These are phyloP conservation scores for Papilio elwesi DNA, from an alignment of 2,888 invertebrate genomes.

Conservation along the genomic window DNA sequence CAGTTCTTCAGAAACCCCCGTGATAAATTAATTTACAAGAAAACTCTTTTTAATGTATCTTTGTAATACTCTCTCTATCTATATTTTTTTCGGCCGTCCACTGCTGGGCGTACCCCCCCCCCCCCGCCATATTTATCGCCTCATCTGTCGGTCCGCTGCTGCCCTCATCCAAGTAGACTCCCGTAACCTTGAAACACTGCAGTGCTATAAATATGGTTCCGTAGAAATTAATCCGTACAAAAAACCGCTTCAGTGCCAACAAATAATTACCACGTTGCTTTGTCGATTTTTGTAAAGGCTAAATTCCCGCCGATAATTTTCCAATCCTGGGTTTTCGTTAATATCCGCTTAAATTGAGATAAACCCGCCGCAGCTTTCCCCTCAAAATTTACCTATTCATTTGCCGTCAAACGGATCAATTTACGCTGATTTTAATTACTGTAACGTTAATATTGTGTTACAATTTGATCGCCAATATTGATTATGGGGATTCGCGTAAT, in stretches of 20 bases:
- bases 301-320: slow-evolving; percentile 7
- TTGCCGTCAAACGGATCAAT: slow-evolving; percentile 31
- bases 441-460: slow-evolving; percentile 33
- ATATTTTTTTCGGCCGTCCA: no score
- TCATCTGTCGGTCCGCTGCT: not conserved
- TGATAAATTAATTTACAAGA: no score
- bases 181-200: no score
- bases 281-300: slow-evolving; percentile 21
- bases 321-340: slow-evolving; percentile 15
- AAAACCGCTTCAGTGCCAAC: slow-evolving; percentile 9
- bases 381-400: slow-evolving; percentile 27
- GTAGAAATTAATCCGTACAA: slow-evolving; percentile 22
- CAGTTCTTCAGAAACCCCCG: no score
- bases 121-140: not conserved
- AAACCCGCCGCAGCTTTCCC: slow-evolving; percentile 23
- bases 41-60: no score
- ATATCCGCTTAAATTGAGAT: slow-evolving; percentile 22
- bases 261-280: slow-evolving; percentile 13
- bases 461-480: slow-evolving; percentile 34
- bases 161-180: no score
- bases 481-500: slow-evolving; percentile 34
- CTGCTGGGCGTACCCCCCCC: no score
- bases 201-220: not conserved
- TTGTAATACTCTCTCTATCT: no score
- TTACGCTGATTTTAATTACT: slow-evolving; percentile 35